These are phyloP conservation scores for Rhimphoctona megacephalus DNA, from an alignment of 2,888 invertebrate genomes.

Conservation along the genomic window DNA sequence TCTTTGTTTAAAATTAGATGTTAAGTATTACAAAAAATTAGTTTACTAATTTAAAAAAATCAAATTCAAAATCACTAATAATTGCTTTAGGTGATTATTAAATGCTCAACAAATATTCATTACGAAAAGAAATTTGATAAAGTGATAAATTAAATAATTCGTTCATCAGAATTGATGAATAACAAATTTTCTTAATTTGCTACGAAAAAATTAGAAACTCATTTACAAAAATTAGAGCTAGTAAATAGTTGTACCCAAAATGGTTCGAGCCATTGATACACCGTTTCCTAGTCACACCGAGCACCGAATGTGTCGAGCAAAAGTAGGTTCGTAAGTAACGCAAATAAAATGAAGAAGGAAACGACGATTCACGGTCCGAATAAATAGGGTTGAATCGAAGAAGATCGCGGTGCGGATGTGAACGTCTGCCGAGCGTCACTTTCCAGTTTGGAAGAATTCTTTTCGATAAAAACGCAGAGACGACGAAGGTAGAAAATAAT, in stretches of 20 bases:
- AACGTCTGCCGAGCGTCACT: constrained; percentile 2
- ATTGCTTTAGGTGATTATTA: not conserved
- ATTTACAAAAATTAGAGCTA: too few relatives aligned
- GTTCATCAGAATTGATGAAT: not conserved
- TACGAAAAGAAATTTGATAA: not conserved
- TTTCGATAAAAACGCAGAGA: too few relatives aligned
- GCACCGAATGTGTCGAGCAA: constrained; percentile 4
- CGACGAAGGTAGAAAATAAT: too few relatives aligned
- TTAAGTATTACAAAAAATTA: too few relatives aligned
- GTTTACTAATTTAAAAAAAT: not conserved
- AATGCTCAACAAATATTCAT: not conserved
- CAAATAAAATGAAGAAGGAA: not conserved
- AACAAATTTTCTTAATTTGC: not conserved
- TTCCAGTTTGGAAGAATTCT: not conserved
- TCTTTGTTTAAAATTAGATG: too few relatives aligned
- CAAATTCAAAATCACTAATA: not conserved
- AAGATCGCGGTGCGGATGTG: constrained; percentile 13
- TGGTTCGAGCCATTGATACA: too few relatives aligned
- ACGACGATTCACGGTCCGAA: constrained; percentile 46
- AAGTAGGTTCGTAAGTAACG: constrained; percentile 11
- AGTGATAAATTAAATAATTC: too few relatives aligned
- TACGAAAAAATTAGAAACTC: not conserved
- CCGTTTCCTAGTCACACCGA: too few relatives aligned
- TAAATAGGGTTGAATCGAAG: constrained; percentile 16
- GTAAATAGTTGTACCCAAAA: not conserved